These are phyloP conservation scores for Trisateles emortualis DNA, from an alignment of 2,888 invertebrate genomes.

Conservation along the genomic window DNA sequence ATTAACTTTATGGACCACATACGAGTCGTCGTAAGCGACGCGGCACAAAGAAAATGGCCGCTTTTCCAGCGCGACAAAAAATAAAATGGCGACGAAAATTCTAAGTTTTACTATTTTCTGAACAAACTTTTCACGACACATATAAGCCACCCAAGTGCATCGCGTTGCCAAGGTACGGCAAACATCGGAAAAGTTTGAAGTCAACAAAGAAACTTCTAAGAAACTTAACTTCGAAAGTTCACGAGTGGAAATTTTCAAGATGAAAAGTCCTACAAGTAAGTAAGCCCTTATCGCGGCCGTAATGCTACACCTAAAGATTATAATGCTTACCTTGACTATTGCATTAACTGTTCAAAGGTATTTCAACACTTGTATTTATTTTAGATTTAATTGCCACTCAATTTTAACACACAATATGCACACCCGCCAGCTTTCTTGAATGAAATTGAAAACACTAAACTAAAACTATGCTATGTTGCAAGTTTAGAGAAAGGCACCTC, in stretches of 20 bases:
- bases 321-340: constrained; percentile 82
- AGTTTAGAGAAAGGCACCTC: constrained; percentile 87
- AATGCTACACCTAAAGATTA: constrained; percentile 60
- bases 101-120: constrained; percentile 86
- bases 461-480: constrained; percentile 84
- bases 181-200: constrained; percentile 74
- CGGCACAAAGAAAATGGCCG: constrained; percentile 88
- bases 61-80: constrained; percentile 88
- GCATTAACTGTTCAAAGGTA: constrained; percentile 75
- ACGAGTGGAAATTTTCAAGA: constrained; percentile 86
- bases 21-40: constrained; percentile 84
- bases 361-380: constrained; percentile 63
- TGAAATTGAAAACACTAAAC: constrained; percentile 82
- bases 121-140: constrained; percentile 74
- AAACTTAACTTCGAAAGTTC: constrained; percentile 84
- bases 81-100: constrained; percentile 88
- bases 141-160: constrained; percentile 62
- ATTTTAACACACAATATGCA: constrained; percentile 75
- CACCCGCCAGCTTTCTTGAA: constrained; percentile 86
- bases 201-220: constrained; percentile 76
- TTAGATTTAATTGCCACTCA: constrained; percentile 66
- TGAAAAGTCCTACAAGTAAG: constrained; percentile 83
- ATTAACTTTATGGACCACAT: constrained; percentile 85
- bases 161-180: constrained; percentile 54
- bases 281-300: constrained; percentile 70